Conservation (phyloP, 2,888 invertebrate genomes). For the Saturnia pavonia region DNA sequence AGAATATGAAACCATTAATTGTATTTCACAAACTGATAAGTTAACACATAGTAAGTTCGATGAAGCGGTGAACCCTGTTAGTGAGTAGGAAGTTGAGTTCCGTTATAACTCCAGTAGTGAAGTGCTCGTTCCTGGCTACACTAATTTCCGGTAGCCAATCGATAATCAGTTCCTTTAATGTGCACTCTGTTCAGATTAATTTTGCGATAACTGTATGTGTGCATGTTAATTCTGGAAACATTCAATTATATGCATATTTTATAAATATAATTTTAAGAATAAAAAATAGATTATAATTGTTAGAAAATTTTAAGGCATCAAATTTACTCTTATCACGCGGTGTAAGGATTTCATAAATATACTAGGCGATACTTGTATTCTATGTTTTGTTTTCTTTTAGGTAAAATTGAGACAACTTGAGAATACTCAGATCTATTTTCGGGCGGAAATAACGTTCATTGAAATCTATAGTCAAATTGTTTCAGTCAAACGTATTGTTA, state of each 20-base stretch:
- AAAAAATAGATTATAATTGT: too few relatives aligned
- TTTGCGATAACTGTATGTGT: neutral
- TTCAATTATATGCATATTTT: neutral
- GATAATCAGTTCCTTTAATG: constrained; percentile 43
- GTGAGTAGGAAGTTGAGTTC: neutral
- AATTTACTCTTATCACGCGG: too few relatives aligned
- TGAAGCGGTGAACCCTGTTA: neutral
- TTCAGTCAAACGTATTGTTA: too few relatives aligned
- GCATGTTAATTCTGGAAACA: neutral
- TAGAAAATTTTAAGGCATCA: too few relatives aligned
- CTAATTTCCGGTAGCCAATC: constrained; percentile 47
- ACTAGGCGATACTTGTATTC: too few relatives aligned
- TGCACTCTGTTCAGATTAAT: constrained; percentile 33
- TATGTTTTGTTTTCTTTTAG: too few relatives aligned
- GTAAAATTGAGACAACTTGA: too few relatives aligned
- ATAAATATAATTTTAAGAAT: too few relatives aligned
- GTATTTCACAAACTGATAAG: neutral
- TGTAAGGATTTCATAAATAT: too few relatives aligned
- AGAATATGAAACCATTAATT: neutral
- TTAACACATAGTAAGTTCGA: neutral
- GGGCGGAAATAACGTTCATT: too few relatives aligned
- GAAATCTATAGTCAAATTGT: too few relatives aligned
- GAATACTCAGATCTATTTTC: too few relatives aligned
- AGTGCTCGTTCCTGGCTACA: constrained; percentile 29
- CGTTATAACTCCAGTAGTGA: constrained; percentile 20